Evolutionary conservation across 2,797 vertebrate genomes (phyloP).

Genomic region (Odontamblyopus lacepedii): DNA sequence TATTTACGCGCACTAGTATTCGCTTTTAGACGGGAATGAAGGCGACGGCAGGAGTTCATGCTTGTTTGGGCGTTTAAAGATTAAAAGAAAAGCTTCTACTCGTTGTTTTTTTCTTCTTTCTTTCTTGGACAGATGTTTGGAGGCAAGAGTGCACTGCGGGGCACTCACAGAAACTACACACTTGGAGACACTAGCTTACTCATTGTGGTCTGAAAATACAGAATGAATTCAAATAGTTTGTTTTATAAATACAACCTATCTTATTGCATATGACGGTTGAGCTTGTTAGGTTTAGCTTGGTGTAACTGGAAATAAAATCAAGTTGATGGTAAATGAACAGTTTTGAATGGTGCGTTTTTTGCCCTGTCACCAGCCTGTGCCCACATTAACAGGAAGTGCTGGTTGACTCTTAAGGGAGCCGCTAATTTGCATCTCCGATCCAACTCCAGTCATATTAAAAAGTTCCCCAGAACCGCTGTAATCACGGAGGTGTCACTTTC

Average conservation of each 20-base stretch:
- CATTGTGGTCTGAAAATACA: conserved; percentile 1
- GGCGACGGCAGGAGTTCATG: conserved; percentile 66
- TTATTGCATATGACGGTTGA: neutral
- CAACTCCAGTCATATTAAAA: conserved; percentile 58
- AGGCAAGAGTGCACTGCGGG: conserved; percentile 37
- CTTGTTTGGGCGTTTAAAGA: conserved; percentile 82
- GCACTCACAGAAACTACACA: conserved; percentile 5
- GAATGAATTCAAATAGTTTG: neutral
- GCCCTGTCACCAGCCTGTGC: conserved; percentile 15
- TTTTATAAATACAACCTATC: neutral
- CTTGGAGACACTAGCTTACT: neutral
- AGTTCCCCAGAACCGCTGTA: conserved; percentile 54
- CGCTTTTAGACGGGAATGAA: conserved; percentile 81
- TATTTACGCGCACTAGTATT: conserved; percentile 78
- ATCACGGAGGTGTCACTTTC: conserved; percentile 68
- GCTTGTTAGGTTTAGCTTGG: neutral
- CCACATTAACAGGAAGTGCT: conserved; percentile 41
- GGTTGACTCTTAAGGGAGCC: conserved; percentile 37
- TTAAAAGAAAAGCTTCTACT: conserved; percentile 70
- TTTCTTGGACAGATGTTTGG: conserved; percentile 59
- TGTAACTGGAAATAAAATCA: neutral
- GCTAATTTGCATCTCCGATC: conserved; percentile 58
- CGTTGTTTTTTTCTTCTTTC: conserved; percentile 33
- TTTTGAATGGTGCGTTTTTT: conserved; percentile 11
- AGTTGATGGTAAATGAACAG: neutral